These are phyloP conservation scores for Hippopotamyrus pictus DNA, from an alignment of 2,797 vertebrate genomes.

Conservation along the genomic window DNA sequence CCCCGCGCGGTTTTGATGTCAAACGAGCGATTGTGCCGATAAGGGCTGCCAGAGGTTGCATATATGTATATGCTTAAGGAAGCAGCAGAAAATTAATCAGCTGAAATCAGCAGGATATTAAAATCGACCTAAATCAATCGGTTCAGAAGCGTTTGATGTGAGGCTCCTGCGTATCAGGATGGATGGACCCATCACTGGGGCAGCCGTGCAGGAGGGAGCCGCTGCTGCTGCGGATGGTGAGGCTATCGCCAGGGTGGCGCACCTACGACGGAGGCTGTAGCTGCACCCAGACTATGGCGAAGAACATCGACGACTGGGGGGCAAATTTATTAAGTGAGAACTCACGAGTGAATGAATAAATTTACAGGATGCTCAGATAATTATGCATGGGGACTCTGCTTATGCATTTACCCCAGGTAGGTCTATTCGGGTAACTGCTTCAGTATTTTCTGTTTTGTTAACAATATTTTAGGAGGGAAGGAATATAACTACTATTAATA, in stretches of 20 bases:
- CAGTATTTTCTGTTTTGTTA: neutral
- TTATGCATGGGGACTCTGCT: neutral
- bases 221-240: neutral
- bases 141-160: slow-evolving; percentile 36
- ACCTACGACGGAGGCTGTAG: neutral
- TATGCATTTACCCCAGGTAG: neutral
- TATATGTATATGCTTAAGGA: slow-evolving; percentile 34
- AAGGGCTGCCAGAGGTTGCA: slow-evolving; percentile 28
- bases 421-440: neutral
- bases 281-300: neutral
- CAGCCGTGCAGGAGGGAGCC: neutral
- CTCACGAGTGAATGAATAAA: neutral
- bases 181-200: neutral
- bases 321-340: neutral
- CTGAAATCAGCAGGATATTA: neutral
- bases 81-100: neutral
- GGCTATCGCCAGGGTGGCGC: neutral
- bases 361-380: neutral
- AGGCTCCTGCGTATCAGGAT: neutral
- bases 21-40: slow-evolving; percentile 37
- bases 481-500: neutral
- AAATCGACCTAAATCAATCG: neutral
- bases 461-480: neutral
- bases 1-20: slow-evolving; percentile 44
- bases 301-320: no score